A percentile compares a stretch with the other conserved stretches of the same genome.
Evolutionary conservation across 2,113 vertebrate species (phyloP).

Genomic region (Ardeotis arabs): DNA sequence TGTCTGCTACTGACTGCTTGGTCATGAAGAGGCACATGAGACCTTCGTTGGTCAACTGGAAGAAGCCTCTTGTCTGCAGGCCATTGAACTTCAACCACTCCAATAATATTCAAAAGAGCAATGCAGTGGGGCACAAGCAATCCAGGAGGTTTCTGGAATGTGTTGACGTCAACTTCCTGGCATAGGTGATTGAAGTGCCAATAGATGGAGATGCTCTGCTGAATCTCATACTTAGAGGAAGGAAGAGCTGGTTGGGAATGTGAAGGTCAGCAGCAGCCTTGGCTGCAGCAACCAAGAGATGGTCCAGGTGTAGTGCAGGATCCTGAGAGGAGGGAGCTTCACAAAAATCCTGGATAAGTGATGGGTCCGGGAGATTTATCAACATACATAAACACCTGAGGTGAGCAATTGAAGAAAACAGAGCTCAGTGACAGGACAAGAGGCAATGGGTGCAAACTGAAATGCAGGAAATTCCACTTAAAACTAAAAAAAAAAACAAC

Average conservation of each 20-base stretch:
- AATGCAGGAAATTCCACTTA: not conserved
- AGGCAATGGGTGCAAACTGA: not conserved
- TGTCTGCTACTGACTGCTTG: fast-evolving
- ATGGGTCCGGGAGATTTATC: not conserved
- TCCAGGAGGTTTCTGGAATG: not conserved
- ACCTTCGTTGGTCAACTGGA: not conserved
- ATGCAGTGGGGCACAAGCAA: not conserved
- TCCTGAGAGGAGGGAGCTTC: not conserved
- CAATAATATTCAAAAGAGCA: not conserved
- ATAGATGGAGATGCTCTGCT: not conserved
- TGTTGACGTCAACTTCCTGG: not conserved
- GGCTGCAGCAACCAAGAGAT: not conserved
- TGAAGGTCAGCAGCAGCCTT: not conserved
- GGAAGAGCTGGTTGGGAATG: not conserved
- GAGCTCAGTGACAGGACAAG: not conserved
- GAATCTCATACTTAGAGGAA: not conserved
- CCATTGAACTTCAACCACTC: not conserved
- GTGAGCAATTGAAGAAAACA: not conserved
- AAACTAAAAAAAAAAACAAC: not conserved
- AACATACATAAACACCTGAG: not conserved
- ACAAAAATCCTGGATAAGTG: not conserved
- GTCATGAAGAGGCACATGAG: not conserved
- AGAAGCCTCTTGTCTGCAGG: not conserved
- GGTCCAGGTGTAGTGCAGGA: too few species aligned
- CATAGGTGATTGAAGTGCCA: fast-evolving